Base-by-base conservation (phyloP, 2,797 vertebrate species). In the Sus cebifrons region DNA sequence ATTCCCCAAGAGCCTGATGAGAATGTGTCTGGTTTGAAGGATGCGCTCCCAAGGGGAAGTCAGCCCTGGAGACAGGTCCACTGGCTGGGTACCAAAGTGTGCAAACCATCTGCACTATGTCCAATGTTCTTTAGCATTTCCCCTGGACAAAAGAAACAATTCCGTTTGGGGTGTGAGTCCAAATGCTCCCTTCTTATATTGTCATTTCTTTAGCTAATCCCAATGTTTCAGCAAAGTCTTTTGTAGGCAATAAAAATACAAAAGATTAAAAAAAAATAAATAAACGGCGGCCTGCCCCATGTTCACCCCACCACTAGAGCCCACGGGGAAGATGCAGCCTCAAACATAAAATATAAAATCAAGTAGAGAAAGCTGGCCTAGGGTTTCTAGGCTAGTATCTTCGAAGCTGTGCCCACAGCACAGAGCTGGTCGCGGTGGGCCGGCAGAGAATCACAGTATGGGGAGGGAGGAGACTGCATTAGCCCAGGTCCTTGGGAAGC, bases 331-430 rank as follows among this genome's bases (percentile, higher is more conserved):
- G 56, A 25, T 1, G 29, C 2, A 85, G 6, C 15, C 73, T 23
- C 70, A 79, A 58, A 58, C 25, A 75, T 21, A 77, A 91, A 94
- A 82, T 32, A 44, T 64, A 73, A 81, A 92, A 68, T 65, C 40
- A 89, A 92, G 94, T 23, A 82, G 6, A 60, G 17, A 85, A 18
- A 77, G 52, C 13, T 60, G n/a, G 49, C 8, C 40, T 32, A 73
- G 70, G 20, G 56, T 74, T 58, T 32, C 60, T 56, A 81, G 54
- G 58, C 20, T 44, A 70, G 23, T 40, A 77, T 25, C 4, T 56
- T 32, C 21, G 21, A 20, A 89, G n/a, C 29, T 70, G 21, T 56
- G 52, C 23, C 56, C n/a, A 67, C 6, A 7, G n/a, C 13, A 56
- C 60, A 8, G 13, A 84, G 67, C 14, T 11, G 18, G 32, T 54